Percentiles rank a stretch among this genome's conserved stretches.
phyloP scores from a whole-genome alignment of 2,888 invertebrate genomes.

The Melanchra persicariae region DNA sequence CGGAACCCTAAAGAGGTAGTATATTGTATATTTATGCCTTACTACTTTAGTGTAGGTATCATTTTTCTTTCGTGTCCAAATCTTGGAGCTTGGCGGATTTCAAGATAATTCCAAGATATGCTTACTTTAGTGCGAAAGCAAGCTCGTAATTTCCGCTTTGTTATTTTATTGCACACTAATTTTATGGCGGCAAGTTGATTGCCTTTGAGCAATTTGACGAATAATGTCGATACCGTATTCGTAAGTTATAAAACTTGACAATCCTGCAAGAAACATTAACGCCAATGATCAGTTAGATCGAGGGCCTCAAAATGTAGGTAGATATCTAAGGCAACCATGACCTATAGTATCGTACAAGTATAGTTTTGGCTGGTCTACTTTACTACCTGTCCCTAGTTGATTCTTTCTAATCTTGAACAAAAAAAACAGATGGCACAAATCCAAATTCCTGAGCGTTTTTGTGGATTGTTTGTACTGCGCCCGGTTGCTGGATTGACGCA shows the following conservation, averaged over 20 bases:
- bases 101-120: slow-evolving; percentile 48
- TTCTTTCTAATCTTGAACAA: slow-evolving; percentile 69
- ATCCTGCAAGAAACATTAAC: neutral
- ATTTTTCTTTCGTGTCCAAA: neutral
- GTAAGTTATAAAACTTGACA: slow-evolving; percentile 8
- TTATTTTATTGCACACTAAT: slow-evolving; percentile 60
- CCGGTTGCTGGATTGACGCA: slow-evolving; percentile 80
- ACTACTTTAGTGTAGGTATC: neutral
- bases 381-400: slow-evolving; percentile 66
- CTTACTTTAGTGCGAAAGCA: slow-evolving; percentile 48
- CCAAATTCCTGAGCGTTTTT: slow-evolving; percentile 85
- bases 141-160: slow-evolving; percentile 50
- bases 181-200: slow-evolving; percentile 55
- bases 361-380: slow-evolving; percentile 52
- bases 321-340: slow-evolving; percentile 47
- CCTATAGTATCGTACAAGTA: slow-evolving; percentile 50
- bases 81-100: slow-evolving; percentile 6
- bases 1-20: too few species aligned
- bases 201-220: slow-evolving; percentile 43
- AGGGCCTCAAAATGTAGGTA: slow-evolving; percentile 2
- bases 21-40: neutral
- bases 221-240: slow-evolving; percentile 17
- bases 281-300: neutral
- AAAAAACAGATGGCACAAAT: slow-evolving; percentile 82
- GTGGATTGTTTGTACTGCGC: slow-evolving; percentile 84